These are phyloP conservation scores for Sminthopsis crassicaudata DNA, from an alignment of 2,113 vertebrate genomes.

Conservation along the genomic window DNA sequence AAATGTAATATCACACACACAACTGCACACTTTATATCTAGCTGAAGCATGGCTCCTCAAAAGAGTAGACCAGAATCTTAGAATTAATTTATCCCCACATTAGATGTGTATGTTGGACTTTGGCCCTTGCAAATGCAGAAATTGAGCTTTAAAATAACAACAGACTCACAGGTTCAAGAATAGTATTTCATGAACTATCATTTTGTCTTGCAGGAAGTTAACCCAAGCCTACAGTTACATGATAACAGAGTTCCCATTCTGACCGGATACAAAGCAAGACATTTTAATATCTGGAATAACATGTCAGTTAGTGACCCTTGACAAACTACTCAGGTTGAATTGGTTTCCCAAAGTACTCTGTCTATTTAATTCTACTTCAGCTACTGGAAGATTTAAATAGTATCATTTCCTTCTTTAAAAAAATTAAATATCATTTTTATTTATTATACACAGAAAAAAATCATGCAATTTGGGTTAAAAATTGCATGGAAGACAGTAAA, in stretches of 20 bases:
- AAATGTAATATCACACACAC: conserved; percentile 12
- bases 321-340: background rate
- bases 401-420: background rate
- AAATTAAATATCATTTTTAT: background rate
- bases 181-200: conserved; percentile 47
- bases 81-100: conserved; percentile 60
- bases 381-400: background rate
- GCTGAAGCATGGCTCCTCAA: conserved; percentile 47
- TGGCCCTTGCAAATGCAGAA: conserved; percentile 46
- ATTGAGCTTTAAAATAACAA: conserved; percentile 21
- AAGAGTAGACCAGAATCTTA: conserved; percentile 57
- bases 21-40: conserved; percentile 61
- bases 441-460: background rate
- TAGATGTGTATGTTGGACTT: conserved; percentile 45
- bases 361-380: background rate
- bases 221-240: conserved; percentile 20
- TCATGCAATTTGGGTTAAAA: background rate
- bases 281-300: background rate
- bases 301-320: background rate
- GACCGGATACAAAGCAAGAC: background rate
- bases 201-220: conserved; percentile 54
- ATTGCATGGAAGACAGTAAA: background rate
- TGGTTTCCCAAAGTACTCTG: background rate
- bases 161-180: background rate
- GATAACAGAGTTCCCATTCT: conserved; percentile 40